Base-by-base conservation (phyloP, 2,888 invertebrate species). In the Pelosia muscerda region DNA sequence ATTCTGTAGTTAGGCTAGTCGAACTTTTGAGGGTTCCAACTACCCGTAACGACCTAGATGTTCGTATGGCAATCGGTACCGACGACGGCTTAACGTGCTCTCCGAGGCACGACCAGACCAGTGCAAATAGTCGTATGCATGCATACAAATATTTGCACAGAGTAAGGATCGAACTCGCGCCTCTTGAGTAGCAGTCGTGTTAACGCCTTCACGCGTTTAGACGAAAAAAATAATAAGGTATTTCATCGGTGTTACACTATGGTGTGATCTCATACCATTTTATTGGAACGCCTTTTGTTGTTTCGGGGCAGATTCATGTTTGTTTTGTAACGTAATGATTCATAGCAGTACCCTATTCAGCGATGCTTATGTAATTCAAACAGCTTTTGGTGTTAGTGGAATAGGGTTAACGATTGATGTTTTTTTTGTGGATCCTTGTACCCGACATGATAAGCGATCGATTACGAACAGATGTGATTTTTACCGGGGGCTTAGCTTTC, bases 251-350 rank as follows among this genome's bases (percentile, higher is more conserved):
- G 15, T 60, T 42, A 68, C 70, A 10, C 5, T 59, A 68, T 84
- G 82, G 88, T 90, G 88, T 90, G 67, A 87, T n/a, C 54, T 38
- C 0, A 5, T 13, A 66, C 62, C 69, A 66, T 79, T 88, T 85
- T 88, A 89, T 88, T 84, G 85, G 81, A 81, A 82, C 78, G 83
- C 84, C 89, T 87, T 88, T 88, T 88, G 87, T 87, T 85, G 78
- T 84, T 76, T 72, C 75, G 75, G 73, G 75, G 77, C 77, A 71
- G 83, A 84, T 83, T 83, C 84, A 79, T 82, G 84, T 84, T 88
- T 87, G 86, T 87, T 87, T 86, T 86, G 85, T 87, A 83, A 71
- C 73, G 77, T 86, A 86, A 89, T 89, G 85, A 89, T 88, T 88
- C 88, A 88, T 82, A 74, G 77, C 81, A 71, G 74, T 62, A 64